These are phyloP conservation scores for Ceryle rudis DNA, from an alignment of 2,797 vertebrate species.

Conservation along the genomic window DNA sequence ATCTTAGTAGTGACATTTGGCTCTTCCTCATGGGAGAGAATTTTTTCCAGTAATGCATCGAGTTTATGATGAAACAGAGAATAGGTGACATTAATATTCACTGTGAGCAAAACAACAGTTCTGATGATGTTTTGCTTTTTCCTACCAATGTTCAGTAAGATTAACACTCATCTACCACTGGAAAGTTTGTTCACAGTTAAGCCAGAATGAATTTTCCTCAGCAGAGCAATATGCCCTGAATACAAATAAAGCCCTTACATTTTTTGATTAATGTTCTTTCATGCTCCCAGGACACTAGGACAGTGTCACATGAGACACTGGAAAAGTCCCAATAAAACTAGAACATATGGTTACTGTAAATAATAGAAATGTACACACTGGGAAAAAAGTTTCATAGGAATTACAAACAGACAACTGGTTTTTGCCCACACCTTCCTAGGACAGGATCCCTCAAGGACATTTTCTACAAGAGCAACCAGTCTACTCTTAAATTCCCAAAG, in stretches of 20 bases:
- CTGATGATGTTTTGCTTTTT: constrained; percentile 27
- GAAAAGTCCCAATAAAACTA: not conserved
- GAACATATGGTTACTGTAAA: not conserved
- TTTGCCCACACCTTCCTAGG: not conserved
- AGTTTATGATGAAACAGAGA: not conserved
- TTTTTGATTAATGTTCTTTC: constrained; percentile 30
- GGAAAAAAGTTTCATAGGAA: not conserved
- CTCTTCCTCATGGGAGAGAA: not conserved
- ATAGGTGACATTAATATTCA: not conserved
- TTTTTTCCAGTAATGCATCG: not conserved
- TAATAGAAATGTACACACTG: not conserved
- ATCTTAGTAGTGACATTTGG: not conserved
- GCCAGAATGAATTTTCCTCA: constrained; percentile 14
- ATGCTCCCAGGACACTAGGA: not conserved
- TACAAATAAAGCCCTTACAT: not conserved
- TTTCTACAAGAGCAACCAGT: not conserved
- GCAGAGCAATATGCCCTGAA: not conserved
- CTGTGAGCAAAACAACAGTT: not conserved
- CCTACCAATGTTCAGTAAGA: constrained; percentile 7
- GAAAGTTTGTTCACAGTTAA: constrained; percentile 49
- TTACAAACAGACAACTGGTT: not conserved
- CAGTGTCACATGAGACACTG: not conserved
- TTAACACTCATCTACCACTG: constrained; percentile 10
- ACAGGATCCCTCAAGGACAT: not conserved
- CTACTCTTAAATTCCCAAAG: not conserved